Percentiles rank a stretch among this genome's conserved stretches.
phyloP scores from a whole-genome alignment of 1,140 invertebrate species.

The Drosophila melanica region DNA sequence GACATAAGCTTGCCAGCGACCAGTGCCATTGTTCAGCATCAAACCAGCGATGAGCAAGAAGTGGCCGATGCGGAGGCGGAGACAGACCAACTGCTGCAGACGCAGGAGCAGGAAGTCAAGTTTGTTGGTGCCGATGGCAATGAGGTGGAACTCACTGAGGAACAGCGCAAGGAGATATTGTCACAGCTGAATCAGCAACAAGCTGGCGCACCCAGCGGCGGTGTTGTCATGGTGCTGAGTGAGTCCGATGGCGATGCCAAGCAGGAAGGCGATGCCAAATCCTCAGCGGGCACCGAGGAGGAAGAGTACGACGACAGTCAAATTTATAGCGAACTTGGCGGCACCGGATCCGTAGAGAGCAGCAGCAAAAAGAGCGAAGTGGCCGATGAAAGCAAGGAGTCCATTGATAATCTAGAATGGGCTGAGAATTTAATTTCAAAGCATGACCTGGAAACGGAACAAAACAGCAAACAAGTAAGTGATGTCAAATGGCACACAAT shows the following conservation, averaged over 20 bases:
- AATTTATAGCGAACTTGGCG: constrained; percentile 70
- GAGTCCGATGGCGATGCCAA: constrained; percentile 61
- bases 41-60: constrained; percentile 59
- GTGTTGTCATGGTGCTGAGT: constrained; percentile 83
- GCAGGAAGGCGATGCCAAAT: constrained; percentile 55
- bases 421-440: constrained; percentile 77
- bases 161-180: constrained; percentile 80
- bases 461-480: constrained; percentile 71
- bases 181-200: constrained; percentile 81
- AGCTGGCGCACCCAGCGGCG: constrained; percentile 67
- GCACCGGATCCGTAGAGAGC: constrained; percentile 52
- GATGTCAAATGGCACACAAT: neutral
- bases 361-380: constrained; percentile 55
- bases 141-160: constrained; percentile 77
- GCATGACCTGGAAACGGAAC: constrained; percentile 65
- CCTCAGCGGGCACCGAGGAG: constrained; percentile 60
- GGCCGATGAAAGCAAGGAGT: constrained; percentile 74
- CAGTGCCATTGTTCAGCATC: constrained; percentile 59
- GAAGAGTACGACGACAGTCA: constrained; percentile 78
- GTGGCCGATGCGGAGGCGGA: constrained; percentile 64
- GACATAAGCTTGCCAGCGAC: constrained; percentile 84
- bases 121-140: constrained; percentile 82
- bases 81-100: constrained; percentile 33
- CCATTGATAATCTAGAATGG: constrained; percentile 78
- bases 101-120: constrained; percentile 67